Evolutionary conservation across 2,113 vertebrate genomes (phyloP).

Genomic region (Spermophilus dauricus): DNA sequence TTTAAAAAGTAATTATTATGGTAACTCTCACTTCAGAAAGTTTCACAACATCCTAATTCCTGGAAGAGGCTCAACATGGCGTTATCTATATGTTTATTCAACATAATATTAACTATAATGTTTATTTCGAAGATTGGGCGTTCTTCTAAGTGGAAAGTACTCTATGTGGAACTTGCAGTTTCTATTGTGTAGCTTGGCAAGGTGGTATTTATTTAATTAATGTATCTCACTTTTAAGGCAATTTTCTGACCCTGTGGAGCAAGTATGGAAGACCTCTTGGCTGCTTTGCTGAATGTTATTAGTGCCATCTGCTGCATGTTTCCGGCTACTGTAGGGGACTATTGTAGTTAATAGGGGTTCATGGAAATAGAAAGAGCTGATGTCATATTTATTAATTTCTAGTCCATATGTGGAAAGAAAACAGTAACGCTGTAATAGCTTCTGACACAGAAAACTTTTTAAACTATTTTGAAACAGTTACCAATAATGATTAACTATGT

Average conservation of each 20-base stretch:
- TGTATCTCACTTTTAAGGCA: neutral
- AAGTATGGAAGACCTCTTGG: conserved; percentile 50
- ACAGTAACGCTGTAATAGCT: neutral
- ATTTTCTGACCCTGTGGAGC: conserved; percentile 56
- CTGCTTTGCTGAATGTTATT: conserved; percentile 75
- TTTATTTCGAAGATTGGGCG: neutral
- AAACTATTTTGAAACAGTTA: conserved; percentile 33
- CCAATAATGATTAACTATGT: neutral
- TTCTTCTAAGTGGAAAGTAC: neutral
- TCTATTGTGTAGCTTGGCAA: neutral
- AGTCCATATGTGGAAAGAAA: conserved; percentile 11
- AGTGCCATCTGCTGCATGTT: conserved; percentile 87
- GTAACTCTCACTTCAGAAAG: neutral
- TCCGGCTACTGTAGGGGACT: conserved; percentile 76
- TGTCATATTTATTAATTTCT: neutral
- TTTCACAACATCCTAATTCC: neutral
- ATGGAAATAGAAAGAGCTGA: neutral
- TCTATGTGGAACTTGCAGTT: neutral
- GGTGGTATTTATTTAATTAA: neutral
- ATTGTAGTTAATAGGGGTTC: neutral
- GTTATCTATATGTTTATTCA: neutral
- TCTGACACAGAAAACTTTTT: neutral
- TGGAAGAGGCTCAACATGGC: neutral
- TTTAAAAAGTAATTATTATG: neutral
- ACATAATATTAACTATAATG: neutral